phyloP scores from a whole-genome alignment of 2,113 vertebrate species.

The Limnothrissa miodon region DNA sequence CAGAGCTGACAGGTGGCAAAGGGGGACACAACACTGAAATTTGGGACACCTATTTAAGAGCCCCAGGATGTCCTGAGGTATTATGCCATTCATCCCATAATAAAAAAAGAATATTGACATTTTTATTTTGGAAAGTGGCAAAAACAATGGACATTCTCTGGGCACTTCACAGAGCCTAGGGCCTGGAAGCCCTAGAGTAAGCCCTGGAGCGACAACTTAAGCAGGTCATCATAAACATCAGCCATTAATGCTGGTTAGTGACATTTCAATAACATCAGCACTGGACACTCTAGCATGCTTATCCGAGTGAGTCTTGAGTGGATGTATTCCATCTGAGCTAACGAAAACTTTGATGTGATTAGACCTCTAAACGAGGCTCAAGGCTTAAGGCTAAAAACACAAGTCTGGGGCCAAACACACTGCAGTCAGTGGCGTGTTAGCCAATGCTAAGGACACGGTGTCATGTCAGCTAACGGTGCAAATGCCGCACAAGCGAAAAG shows the following conservation, averaged over 20 bases:
- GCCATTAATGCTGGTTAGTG: neutral
- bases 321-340: neutral
- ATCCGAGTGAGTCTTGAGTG: neutral
- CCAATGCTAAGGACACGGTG: neutral
- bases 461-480: neutral
- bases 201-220: neutral
- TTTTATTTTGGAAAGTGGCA: no score
- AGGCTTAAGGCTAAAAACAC: neutral
- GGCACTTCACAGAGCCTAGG: no score
- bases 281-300: neutral
- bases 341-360: neutral
- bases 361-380: neutral
- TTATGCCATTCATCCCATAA: neutral
- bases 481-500: neutral
- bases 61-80: neutral
- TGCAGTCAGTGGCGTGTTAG: neutral
- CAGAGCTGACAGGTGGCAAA: neutral
- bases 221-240: neutral
- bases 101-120: neutral
- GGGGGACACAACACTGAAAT: neutral
- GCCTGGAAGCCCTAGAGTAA: no score
- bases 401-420: neutral
- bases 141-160: no score
- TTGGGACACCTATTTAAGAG: neutral
- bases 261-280: neutral